A percentile compares a stretch with the other conserved stretches of the same genome.
phyloP scores from a whole-genome alignment of 2,797 vertebrate genomes.

The Syndactyla subalaris region DNA sequence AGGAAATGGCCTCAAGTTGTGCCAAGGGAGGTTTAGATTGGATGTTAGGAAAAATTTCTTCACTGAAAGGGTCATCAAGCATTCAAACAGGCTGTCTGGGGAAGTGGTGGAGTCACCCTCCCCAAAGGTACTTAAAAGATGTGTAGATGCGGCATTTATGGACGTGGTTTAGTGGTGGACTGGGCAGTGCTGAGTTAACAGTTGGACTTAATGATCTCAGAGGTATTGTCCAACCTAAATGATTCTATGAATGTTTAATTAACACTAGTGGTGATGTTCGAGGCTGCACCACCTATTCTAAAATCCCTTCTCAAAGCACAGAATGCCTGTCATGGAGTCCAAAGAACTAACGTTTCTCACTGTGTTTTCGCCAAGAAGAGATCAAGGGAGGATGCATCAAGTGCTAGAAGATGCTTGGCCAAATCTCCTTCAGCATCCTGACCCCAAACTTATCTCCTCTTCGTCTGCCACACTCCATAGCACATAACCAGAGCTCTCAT shows the following conservation, averaged over 20 bases:
- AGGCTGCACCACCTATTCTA: neutral
- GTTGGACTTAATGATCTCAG: neutral
- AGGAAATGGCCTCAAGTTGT: neutral
- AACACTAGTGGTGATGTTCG: neutral
- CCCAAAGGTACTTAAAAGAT: neutral
- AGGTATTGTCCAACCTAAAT: neutral
- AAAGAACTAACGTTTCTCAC: neutral
- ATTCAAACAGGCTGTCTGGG: neutral
- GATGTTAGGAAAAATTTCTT: neutral
- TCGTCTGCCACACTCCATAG: neutral
- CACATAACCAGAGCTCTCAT: neutral
- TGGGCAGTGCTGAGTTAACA: neutral
- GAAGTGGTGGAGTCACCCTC: neutral
- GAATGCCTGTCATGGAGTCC: neutral
- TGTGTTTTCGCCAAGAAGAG: neutral
- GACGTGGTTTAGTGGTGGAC: neutral
- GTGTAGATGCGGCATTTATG: neutral
- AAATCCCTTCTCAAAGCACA: slow-evolving; percentile 3
- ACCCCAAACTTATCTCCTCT: neutral
- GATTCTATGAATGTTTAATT: neutral
- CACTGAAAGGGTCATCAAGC: neutral
- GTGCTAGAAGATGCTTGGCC: neutral
- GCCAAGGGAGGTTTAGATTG: neutral
- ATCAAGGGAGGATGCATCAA: neutral
- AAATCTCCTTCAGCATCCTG: neutral